These are phyloP conservation scores for human DNA, from an alignment of 2,113 vertebrate genomes.

Conservation along the genomic window DNA sequence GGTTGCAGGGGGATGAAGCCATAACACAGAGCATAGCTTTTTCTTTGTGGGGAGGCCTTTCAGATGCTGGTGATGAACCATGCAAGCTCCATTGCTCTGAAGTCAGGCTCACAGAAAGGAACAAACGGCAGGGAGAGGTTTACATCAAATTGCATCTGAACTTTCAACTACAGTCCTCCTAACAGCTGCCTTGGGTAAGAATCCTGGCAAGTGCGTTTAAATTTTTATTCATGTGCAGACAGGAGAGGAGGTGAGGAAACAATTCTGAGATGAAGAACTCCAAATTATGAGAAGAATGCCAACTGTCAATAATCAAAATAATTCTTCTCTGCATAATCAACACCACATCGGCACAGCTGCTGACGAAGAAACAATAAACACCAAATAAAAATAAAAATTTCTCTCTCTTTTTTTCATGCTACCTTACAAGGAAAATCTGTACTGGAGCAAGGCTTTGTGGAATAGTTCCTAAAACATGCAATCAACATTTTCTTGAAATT, in stretches of 20 bases:
- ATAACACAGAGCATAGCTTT: background rate
- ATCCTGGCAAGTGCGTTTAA: slow-evolving; percentile 63
- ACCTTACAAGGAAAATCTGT: slow-evolving; percentile 75
- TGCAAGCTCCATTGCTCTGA: background rate
- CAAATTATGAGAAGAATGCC: slow-evolving; percentile 75
- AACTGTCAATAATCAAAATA: slow-evolving; percentile 82
- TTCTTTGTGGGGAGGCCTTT: background rate
- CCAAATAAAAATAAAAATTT: slow-evolving; percentile 64
- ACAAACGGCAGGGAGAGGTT: slow-evolving; percentile 47
- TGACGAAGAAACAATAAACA: slow-evolving; percentile 71
- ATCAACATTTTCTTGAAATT: slow-evolving; percentile 76
- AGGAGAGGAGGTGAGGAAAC: slow-evolving; percentile 76
- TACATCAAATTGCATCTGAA: slow-evolving; percentile 65
- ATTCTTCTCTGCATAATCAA: slow-evolving; percentile 81
- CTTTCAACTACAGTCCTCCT: slow-evolving; percentile 52
- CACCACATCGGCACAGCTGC: slow-evolving; percentile 71
- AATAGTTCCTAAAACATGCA: slow-evolving; percentile 58
- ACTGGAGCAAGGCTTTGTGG: slow-evolving; percentile 61
- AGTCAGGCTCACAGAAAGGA: background rate
- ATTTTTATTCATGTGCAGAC: slow-evolving; percentile 71
- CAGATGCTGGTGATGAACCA: background rate
- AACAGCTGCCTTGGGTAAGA: slow-evolving; percentile 74
- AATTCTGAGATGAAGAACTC: slow-evolving; percentile 77
- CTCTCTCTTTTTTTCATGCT: slow-evolving; percentile 29
- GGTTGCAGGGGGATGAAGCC: background rate